Evolutionary conservation across 1,140 invertebrate genomes (phyloP), one percentile per base, ranked within the genome.

Genomic region (Palaemon carinicauda): DNA sequence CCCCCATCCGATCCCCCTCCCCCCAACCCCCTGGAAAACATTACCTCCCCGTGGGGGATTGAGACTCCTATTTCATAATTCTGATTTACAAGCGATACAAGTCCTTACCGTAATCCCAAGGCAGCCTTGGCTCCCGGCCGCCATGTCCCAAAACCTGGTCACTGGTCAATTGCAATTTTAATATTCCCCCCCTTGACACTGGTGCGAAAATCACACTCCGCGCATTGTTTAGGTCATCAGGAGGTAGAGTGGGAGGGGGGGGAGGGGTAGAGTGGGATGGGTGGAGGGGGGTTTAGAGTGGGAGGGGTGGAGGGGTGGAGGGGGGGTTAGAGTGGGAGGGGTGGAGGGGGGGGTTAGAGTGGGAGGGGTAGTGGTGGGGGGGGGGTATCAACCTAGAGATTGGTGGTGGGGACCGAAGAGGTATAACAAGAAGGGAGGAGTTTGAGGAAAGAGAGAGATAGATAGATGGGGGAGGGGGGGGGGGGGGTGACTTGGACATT

Each of bases 161-260:
- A 21, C 81, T 83, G 73, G 81, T 83, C 81, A 41, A 29, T 14
- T 83, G 73, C 71, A 83, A 77, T 83, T 83, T 83, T 83, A 77
- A 83, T 83, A 27, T 41, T 69, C 27, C 81, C 41, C 81, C 41
- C 81, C 81, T 75, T 83, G 75, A 83, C 81, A 73, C 53, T 17
- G 73, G 29, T 77, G 71, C 56, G 81, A 52, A 83, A 41, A 69
- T 52, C 71, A 73, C 56, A 27, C 52, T 65, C 51, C 56, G 53
- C n/a, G 73, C 33, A 83, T 56, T 83, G 81, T 69, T 71, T 33
- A 69, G 80, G 52, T 65, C 54, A 31, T 31, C 27, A 50, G 73
- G 24, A 31, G 69, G 0, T 4, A 29, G 15, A 41, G 33, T 14
- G 73, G 41, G 31, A 17, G 31, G 33, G 33, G 73, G 41, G 31